Evolutionary conservation across 2,888 invertebrate genomes (phyloP).

Genomic region (Ochlodes sylvanus): DNA sequence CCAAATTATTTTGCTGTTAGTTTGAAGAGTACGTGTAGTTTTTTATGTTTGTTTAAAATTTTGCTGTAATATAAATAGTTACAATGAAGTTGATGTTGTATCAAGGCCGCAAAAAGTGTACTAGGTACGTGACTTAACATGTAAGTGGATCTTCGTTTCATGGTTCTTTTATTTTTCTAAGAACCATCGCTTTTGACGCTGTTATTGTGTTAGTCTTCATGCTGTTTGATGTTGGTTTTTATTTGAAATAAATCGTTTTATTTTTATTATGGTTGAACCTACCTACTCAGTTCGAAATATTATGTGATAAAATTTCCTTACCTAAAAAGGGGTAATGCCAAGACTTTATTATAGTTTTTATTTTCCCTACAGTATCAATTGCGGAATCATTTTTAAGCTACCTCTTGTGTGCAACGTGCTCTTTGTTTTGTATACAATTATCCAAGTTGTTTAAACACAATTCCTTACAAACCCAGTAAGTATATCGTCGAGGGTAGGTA

Average conservation of each 20-base stretch:
- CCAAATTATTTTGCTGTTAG: background rate
- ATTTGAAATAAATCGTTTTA: too few species aligned
- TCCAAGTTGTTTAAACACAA: too few species aligned
- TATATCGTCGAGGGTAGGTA: background rate
- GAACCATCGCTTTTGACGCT: background rate
- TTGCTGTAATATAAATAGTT: background rate
- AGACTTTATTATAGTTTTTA: too few species aligned
- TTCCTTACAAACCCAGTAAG: background rate
- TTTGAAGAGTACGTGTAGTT: background rate
- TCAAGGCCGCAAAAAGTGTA: constrained; percentile 1
- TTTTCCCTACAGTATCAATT: too few species aligned
- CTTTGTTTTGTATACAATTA: too few species aligned
- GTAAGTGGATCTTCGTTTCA: constrained; percentile 2
- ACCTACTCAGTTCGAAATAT: too few species aligned
- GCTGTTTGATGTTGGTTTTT: background rate
- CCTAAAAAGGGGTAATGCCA: too few species aligned
- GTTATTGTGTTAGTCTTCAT: background rate
- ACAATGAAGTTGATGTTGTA: constrained; percentile 17
- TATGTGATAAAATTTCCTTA: too few species aligned
- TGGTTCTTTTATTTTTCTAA: background rate
- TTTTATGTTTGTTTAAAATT: constrained; percentile 1
- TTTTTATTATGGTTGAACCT: too few species aligned
- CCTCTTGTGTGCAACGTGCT: too few species aligned
- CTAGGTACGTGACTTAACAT: constrained; percentile 15
- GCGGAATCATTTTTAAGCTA: too few species aligned